Percentiles rank a stretch among this genome's conserved stretches.
Conservation (phyloP, 2,888 invertebrate genomes). For the Phyto melanocephala region DNA sequence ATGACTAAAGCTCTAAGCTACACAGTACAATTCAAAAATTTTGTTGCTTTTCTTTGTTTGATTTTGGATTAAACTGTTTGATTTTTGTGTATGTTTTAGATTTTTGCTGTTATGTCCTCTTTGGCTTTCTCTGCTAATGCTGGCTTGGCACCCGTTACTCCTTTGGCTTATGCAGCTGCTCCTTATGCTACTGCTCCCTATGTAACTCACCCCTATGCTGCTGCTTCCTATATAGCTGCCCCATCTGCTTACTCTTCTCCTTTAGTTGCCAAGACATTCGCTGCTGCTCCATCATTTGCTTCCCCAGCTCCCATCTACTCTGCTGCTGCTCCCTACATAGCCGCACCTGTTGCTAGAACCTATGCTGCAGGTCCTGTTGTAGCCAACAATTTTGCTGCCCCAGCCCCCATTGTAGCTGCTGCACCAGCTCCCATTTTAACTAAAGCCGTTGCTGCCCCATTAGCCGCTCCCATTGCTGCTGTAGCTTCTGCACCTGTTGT, state of each 20-base stretch:
- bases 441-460: constrained; percentile 65
- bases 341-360: constrained; percentile 56
- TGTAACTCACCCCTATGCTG: constrained; percentile 64
- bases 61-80: constrained; percentile 19
- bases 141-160: constrained; percentile 71
- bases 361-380: constrained; percentile 69
- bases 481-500: constrained; percentile 66
- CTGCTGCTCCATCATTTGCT: constrained; percentile 65
- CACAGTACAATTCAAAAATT: background rate
- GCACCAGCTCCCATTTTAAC: constrained; percentile 69
- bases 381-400: constrained; percentile 67
- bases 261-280: constrained; percentile 63
- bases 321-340: constrained; percentile 64
- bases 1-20: constrained; percentile 4
- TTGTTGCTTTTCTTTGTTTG: background rate
- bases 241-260: constrained; percentile 67
- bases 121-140: constrained; percentile 76
- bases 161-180: constrained; percentile 58
- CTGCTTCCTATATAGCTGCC: constrained; percentile 56
- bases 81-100: constrained; percentile 66
- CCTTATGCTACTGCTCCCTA: constrained; percentile 58
- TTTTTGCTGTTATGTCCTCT: constrained; percentile 77
- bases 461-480: constrained; percentile 66
- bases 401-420: constrained; percentile 63
- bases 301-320: constrained; percentile 68